Conservation (phyloP, 2,888 invertebrate genomes). For the Ochropleura plecta region DNA sequence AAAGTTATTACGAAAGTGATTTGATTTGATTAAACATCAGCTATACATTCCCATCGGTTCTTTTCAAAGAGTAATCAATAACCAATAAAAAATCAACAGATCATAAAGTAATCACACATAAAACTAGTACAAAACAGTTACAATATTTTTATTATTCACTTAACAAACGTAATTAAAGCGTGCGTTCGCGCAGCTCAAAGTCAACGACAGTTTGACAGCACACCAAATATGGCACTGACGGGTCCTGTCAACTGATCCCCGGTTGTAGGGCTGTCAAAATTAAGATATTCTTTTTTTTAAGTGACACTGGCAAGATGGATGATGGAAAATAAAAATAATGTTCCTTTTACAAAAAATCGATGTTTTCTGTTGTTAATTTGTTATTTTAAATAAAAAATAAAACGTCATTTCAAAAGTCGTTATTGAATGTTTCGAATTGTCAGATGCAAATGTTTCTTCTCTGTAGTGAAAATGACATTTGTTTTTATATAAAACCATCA, state of each 20-base stretch:
- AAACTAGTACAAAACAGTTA: conserved; percentile 52
- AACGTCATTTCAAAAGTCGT: neutral
- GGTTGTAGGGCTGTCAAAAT: conserved; percentile 64
- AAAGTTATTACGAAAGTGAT: neutral
- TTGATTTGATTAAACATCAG: neutral
- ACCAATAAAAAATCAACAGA: conserved; percentile 36
- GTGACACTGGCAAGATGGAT: conserved; percentile 54
- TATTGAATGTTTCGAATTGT: neutral
- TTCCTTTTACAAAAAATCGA: conserved; percentile 42
- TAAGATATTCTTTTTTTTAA: conserved; percentile 36
- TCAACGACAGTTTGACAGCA: conserved; percentile 84
- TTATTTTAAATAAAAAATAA: conserved; percentile 25
- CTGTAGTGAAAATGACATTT: neutral
- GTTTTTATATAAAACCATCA: neutral
- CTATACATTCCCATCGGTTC: neutral
- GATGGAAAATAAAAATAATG: conserved; percentile 48
- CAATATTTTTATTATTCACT: conserved; percentile 64
- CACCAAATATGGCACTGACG: conserved; percentile 80
- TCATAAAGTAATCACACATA: conserved; percentile 33
- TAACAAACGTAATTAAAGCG: conserved; percentile 63
- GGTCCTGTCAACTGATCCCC: conserved; percentile 69
- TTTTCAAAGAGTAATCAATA: conserved; percentile 37
- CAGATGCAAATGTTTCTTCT: neutral
- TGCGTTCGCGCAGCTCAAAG: conserved; percentile 63
- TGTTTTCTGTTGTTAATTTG: conserved; percentile 25